Evolutionary conservation across 2,888 invertebrate species (phyloP).

Genomic region (Diabrotica balteata): DNA sequence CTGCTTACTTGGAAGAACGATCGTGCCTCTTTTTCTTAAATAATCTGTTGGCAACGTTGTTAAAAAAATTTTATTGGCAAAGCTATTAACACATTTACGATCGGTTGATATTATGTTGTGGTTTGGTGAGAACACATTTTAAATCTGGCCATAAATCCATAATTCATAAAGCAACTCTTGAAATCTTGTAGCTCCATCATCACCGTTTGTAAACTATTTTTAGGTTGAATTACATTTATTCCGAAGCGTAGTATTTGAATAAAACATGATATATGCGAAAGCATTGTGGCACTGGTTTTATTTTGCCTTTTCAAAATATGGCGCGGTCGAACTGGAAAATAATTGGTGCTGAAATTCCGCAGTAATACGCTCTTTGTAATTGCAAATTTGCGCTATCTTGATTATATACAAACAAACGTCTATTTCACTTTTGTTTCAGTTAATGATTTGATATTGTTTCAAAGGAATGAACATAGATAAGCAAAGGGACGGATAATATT

Average conservation of each 20-base stretch:
- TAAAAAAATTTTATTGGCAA: too few relatives aligned
- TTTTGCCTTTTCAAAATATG: conserved; percentile 17
- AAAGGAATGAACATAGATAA: neutral
- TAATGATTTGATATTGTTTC: conserved; percentile 31
- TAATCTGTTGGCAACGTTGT: too few relatives aligned
- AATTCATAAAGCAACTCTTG: too few relatives aligned
- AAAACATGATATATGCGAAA: conserved; percentile 18
- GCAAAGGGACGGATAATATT: neutral
- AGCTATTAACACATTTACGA: too few relatives aligned
- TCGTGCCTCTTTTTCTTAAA: too few relatives aligned
- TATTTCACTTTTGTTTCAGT: conserved; percentile 29
- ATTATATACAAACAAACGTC: conserved; percentile 30
- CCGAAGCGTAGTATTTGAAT: conserved; percentile 9
- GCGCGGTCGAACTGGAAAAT: conserved; percentile 12
- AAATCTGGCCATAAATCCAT: too few relatives aligned
- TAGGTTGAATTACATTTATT: conserved; percentile 8
- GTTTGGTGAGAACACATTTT: too few relatives aligned
- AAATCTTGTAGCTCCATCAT: neutral
- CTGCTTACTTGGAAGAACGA: too few relatives aligned
- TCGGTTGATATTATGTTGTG: too few relatives aligned
- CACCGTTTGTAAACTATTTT: neutral
- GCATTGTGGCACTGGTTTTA: conserved; percentile 15
- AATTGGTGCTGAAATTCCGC: conserved; percentile 29
- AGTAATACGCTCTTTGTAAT: conserved; percentile 30
- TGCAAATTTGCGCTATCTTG: conserved; percentile 28